Percentiles rank a stretch among this genome's conserved stretches.
Conservation (phyloP, 2,113 vertebrate genomes). For the Serinus canaria region DNA sequence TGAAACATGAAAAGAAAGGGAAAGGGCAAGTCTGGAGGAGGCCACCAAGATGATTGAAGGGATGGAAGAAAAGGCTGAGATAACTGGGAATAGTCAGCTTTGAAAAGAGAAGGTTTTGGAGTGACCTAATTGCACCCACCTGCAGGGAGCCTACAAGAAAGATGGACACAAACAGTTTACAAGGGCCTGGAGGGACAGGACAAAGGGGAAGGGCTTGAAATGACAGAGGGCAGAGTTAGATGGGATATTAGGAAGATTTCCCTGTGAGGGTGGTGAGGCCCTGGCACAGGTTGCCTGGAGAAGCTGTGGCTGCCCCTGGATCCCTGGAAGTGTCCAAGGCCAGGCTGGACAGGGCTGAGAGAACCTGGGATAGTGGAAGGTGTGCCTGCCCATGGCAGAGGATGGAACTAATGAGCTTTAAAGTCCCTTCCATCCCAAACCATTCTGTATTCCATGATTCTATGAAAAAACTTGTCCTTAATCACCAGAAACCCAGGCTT, state of each 20-base stretch:
- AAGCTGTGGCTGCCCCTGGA: not conserved
- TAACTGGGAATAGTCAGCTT: not conserved
- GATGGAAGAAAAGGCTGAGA: not conserved
- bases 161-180: not conserved
- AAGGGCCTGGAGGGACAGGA: not conserved
- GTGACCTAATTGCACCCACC: not conserved
- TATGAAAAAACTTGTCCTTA: not conserved
- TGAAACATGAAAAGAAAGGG: accelerated
- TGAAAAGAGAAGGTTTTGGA: not conserved
- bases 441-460: not conserved
- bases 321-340: accelerated
- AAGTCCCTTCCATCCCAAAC: not conserved
- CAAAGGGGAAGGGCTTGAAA: not conserved
- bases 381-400: not conserved
- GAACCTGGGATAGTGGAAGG: not conserved
- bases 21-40: not conserved
- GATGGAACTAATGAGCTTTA: not conserved
- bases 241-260: not conserved
- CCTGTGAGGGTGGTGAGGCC: not conserved
- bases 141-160: not conserved
- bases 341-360: accelerated
- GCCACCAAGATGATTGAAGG: not conserved
- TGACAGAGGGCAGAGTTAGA: not conserved
- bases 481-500: not conserved
- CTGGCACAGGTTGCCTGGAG: not conserved